Conservation (phyloP, 1,140 invertebrate genomes). For the Pseudomyrmex concolor region DNA sequence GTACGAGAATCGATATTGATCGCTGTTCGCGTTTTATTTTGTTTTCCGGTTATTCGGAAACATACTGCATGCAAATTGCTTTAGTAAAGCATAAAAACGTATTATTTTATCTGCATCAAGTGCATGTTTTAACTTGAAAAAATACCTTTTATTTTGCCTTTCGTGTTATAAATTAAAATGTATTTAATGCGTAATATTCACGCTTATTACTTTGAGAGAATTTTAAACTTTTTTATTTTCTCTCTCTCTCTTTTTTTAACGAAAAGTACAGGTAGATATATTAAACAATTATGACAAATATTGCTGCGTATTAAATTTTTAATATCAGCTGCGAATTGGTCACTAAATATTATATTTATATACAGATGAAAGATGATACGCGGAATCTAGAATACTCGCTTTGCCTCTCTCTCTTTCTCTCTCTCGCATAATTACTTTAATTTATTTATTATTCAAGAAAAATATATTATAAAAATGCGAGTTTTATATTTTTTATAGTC, state of each 20-base stretch:
- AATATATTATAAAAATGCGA: neutral
- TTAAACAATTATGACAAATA: neutral
- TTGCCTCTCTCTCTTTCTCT: neutral
- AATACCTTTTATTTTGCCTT: neutral
- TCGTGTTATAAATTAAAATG: neutral
- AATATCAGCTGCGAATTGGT: neutral
- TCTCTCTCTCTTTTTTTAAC: neutral
- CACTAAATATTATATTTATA: neutral
- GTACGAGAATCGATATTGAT: conserved; percentile 36
- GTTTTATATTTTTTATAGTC: conserved; percentile 4
- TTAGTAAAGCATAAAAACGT: neutral
- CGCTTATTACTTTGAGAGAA: neutral
- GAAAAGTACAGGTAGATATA: neutral
- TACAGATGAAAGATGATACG: neutral
- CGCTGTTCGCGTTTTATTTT: conserved; percentile 22
- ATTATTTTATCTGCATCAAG: neutral
- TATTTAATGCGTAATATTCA: neutral
- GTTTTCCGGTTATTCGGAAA: conserved; percentile 14
- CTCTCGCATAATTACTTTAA: conserved; percentile 28
- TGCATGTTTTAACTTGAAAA: neutral
- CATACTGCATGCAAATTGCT: neutral
- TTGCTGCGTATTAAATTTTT: conserved; percentile 20
- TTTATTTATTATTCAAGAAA: neutral
- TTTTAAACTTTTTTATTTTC: conserved; percentile 1
- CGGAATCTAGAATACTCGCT: neutral